A percentile compares a stretch with the other conserved stretches of the same genome.
Evolutionary conservation across 2,888 invertebrate genomes (phyloP).

Genomic region (Caenorhabditis virilis): DNA sequence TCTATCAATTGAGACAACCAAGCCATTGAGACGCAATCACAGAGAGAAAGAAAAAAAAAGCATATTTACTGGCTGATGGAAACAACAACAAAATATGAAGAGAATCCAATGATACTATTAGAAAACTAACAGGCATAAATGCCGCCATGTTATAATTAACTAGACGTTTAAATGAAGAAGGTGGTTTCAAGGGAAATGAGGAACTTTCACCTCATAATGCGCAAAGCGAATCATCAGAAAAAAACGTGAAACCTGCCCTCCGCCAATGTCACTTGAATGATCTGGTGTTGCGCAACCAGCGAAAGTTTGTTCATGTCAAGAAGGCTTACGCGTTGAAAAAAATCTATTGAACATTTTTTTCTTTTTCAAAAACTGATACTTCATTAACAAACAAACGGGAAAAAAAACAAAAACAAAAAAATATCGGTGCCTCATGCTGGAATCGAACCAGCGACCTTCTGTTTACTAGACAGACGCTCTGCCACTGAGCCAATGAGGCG

Average conservation of each 20-base stretch:
- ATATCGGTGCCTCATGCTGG: constrained; percentile 64
- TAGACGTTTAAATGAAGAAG: not conserved
- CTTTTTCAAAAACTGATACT: constrained; percentile 4
- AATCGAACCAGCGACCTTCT: constrained; percentile 68
- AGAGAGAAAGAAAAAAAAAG: no score
- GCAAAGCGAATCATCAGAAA: not conserved
- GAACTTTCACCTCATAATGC: not conserved
- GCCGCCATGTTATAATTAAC: not conserved
- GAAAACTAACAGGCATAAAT: no score
- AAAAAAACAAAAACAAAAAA: constrained; percentile 18
- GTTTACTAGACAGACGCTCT: constrained; percentile 68
- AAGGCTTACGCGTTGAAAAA: not conserved
- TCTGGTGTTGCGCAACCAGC: not conserved
- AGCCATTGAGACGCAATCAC: no score
- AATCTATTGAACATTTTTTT: no score
- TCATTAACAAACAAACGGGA: not conserved
- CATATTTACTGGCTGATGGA: no score
- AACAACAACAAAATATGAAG: no score
- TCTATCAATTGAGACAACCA: no score
- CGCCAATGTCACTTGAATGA: no score
- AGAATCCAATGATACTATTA: no score
- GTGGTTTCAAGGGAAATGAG: not conserved
- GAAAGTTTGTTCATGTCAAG: not conserved
- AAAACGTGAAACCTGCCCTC: not conserved
- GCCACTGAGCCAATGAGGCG: constrained; percentile 66